phyloP scores from a whole-genome alignment of 2,797 vertebrate genomes.

The Clarias pachynema region DNA sequence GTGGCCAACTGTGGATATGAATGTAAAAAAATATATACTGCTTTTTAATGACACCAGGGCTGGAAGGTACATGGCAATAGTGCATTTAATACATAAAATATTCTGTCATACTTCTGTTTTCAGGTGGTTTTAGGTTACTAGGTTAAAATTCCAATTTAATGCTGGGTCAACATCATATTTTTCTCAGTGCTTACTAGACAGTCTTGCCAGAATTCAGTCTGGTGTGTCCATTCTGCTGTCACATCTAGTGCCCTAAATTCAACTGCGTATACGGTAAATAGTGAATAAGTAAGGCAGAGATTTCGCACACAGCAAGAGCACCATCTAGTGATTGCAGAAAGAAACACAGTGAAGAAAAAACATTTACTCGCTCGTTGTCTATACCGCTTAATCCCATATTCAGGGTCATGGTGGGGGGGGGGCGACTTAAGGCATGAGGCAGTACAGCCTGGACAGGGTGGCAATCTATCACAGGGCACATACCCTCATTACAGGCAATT shows the following conservation, averaged over 20 bases:
- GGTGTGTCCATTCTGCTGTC: not conserved
- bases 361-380: too few species aligned
- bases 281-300: not conserved
- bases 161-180: not conserved
- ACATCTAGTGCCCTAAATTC: not conserved
- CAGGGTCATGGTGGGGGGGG: too few species aligned
- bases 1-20: not conserved
- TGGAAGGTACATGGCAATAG: too few species aligned
- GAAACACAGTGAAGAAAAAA: not conserved
- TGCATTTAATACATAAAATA: too few species aligned
- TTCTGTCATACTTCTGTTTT: not conserved
- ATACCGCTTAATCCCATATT: too few species aligned
- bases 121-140: not conserved
- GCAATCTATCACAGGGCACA: too few species aligned
- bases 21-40: not conserved
- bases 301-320: constrained; percentile 43
- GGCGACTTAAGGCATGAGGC: too few species aligned
- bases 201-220: constrained; percentile 3
- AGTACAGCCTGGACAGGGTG: too few species aligned
- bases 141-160: not conserved
- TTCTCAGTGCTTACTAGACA: not conserved
- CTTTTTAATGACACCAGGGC: not conserved
- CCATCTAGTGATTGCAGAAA: constrained; percentile 64
- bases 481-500: too few species aligned
- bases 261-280: not conserved